Evolutionary conservation across 2,888 invertebrate genomes (phyloP).

Genomic region (Cephus rjabovi): DNA sequence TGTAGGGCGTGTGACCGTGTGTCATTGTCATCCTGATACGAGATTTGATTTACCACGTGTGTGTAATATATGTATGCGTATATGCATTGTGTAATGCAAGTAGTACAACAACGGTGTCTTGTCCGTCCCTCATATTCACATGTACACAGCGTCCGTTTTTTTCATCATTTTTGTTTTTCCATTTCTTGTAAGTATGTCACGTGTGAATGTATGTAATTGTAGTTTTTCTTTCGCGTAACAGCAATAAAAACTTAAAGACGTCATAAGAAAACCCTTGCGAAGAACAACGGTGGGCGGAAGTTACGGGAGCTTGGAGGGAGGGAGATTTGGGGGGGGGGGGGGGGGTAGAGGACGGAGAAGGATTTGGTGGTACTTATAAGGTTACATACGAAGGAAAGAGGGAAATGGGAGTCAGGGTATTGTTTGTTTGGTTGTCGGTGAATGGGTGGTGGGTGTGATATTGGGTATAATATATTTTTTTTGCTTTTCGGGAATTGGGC

Average conservation of each 20-base stretch:
- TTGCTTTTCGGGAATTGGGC: slow-evolving; percentile 24
- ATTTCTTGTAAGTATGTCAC: slow-evolving; percentile 11
- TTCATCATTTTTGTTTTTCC: slow-evolving; percentile 7
- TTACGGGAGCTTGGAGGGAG: slow-evolving; percentile 1
- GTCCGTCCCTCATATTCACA: not conserved
- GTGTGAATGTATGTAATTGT: slow-evolving; percentile 8
- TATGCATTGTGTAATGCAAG: not conserved
- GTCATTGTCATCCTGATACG: not conserved
- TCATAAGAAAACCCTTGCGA: slow-evolving; percentile 54
- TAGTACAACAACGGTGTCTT: not conserved
- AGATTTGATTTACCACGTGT: not conserved
- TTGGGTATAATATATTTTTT: slow-evolving; percentile 5
- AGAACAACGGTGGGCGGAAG: slow-evolving; percentile 46
- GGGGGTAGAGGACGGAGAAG: slow-evolving; percentile 4
- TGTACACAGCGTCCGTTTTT: slow-evolving; percentile 3
- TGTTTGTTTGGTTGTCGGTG: slow-evolving; percentile 19
- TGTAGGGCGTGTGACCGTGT: not conserved
- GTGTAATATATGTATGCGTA: not conserved
- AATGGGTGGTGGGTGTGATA: slow-evolving; percentile 34
- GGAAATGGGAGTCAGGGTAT: slow-evolving; percentile 12
- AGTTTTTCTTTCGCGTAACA: slow-evolving; percentile 41
- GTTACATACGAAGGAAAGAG: not conserved
- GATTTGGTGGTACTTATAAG: slow-evolving; percentile 2
- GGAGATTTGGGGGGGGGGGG: slow-evolving; percentile 9
- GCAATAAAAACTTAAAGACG: slow-evolving; percentile 57